Evolutionary conservation across 2,113 vertebrate genomes (phyloP), one percentile per base, ranked within the genome.

Genomic region (Octodon degus): DNA sequence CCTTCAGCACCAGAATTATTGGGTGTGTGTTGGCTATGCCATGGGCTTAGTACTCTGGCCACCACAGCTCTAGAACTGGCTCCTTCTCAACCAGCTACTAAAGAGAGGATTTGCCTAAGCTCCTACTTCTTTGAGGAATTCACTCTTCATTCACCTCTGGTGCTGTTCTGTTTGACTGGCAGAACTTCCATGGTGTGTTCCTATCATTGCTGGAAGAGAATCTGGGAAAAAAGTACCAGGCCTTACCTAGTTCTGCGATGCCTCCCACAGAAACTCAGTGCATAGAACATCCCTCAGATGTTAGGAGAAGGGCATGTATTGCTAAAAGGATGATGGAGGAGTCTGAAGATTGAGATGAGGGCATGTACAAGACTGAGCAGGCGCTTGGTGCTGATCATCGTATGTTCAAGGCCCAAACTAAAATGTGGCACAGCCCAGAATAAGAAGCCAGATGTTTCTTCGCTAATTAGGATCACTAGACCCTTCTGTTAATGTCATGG

Each of bases 1-100:
- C 17, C 27, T 17, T 37, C 14, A 10, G 32, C 50, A 67, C 77
- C 0, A 1, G 58, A 72, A 27, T 34, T 62, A 12, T 1, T 0
- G 30, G n/a, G 60, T 24, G 0, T 16, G 4, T 65, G 22, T 58
- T 13, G 27, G 43, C 43, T 43, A 50, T 47, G 34, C 67, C 80
- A 40, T 8, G 19, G 47, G 65, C 14, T 32, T 50, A 30, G 30
- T 40, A 2, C 47, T 60, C 58, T 3, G 14, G 93, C 53, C 34
- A 47, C 37, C 8, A 30, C 2, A 27, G 8, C 53, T 47, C 25
- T 37, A 67, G 20, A 62, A 27, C 5, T 55, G 25, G 19, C 5
- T 77, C 89, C 76, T 34, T 55, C 55, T 53, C 67, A 63, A 0
- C 27, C 25, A 88, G n/a, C 27, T 92, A 4, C 14, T 85, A n/a